Conservation (phyloP, 2,888 invertebrate species). For the Melinaea menophilus region DNA sequence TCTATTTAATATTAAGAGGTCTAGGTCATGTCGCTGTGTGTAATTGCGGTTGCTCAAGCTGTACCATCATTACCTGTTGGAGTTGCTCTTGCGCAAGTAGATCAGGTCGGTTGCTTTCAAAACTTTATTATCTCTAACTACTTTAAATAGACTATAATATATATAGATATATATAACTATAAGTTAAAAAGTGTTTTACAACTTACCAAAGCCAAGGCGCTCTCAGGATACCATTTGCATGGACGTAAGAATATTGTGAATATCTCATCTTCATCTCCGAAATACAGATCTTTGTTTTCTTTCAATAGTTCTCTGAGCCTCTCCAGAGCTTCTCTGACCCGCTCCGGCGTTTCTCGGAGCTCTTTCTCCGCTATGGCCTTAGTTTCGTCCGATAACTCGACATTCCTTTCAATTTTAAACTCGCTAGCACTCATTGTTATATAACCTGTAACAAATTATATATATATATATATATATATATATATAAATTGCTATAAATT, state of each 20-base stretch:
- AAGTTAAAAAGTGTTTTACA: not conserved
- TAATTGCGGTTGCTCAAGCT: conserved; percentile 27
- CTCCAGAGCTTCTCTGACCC: conserved; percentile 78
- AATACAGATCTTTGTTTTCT: conserved; percentile 82
- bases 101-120: conserved; percentile 14
- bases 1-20: conserved; percentile 9
- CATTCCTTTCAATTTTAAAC: conserved; percentile 78
- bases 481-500: not conserved
- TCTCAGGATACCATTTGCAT: conserved; percentile 89
- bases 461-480: conserved; percentile 3
- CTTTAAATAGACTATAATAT: not conserved
- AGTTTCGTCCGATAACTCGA: conserved; percentile 78
- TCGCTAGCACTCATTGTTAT: conserved; percentile 58
- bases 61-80: conserved; percentile 22
- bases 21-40: conserved; percentile 21
- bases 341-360: conserved; percentile 84
- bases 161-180: not conserved
- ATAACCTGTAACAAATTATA: conserved; percentile 39
- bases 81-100: conserved; percentile 29
- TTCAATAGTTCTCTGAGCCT: conserved; percentile 81
- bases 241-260: conserved; percentile 88
- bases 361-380: conserved; percentile 79
- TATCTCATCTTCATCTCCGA: conserved; percentile 85
- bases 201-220: conserved; percentile 87
- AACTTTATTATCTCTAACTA: conserved; percentile 12